Percentiles rank a stretch among this genome's conserved stretches.
Evolutionary conservation across 2,797 vertebrate species (phyloP).

Genomic region (Rhadinocentrus ornatus): DNA sequence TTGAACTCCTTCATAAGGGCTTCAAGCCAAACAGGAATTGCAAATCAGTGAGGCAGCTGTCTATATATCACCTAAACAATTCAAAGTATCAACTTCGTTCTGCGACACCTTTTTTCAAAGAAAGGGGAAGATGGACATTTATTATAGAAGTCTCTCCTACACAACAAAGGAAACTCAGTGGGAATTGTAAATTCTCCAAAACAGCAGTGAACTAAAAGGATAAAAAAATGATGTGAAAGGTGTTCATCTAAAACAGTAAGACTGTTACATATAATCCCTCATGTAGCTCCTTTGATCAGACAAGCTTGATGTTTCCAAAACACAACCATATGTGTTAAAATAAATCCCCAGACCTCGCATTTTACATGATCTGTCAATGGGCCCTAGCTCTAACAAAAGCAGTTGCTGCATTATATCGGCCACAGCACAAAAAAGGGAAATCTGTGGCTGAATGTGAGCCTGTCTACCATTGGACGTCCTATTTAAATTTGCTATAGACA

Average conservation of each 20-base stretch:
- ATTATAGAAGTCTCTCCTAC: slow-evolving; percentile 32
- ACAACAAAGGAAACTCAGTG: slow-evolving; percentile 31
- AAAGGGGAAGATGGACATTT: slow-evolving; percentile 34
- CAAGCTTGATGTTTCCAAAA: slow-evolving; percentile 54
- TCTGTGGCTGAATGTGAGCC: slow-evolving; percentile 42
- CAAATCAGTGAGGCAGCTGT: slow-evolving; percentile 24
- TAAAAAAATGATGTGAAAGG: slow-evolving; percentile 38
- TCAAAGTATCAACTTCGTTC: slow-evolving; percentile 41
- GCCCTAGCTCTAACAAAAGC: slow-evolving; percentile 37
- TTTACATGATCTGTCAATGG: slow-evolving; percentile 29
- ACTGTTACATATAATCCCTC: slow-evolving; percentile 47
- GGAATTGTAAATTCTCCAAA: slow-evolving; percentile 43
- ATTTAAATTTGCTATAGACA: slow-evolving; percentile 35
- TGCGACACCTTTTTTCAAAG: slow-evolving; percentile 34
- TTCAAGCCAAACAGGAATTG: slow-evolving; percentile 44
- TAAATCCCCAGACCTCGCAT: slow-evolving; percentile 43
- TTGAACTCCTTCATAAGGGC: slow-evolving; percentile 44
- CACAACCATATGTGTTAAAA: slow-evolving; percentile 31
- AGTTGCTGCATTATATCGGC: slow-evolving; percentile 10
- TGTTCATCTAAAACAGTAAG: slow-evolving; percentile 54
- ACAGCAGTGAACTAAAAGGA: slow-evolving; percentile 39
- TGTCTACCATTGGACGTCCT: slow-evolving; percentile 38
- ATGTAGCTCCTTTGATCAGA: slow-evolving; percentile 59
- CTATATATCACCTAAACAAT: slow-evolving; percentile 40
- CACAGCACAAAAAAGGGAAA: slow-evolving; percentile 26